Conservation (phyloP, 1,140 invertebrate genomes). For the Brachionus paranguensis region DNA sequence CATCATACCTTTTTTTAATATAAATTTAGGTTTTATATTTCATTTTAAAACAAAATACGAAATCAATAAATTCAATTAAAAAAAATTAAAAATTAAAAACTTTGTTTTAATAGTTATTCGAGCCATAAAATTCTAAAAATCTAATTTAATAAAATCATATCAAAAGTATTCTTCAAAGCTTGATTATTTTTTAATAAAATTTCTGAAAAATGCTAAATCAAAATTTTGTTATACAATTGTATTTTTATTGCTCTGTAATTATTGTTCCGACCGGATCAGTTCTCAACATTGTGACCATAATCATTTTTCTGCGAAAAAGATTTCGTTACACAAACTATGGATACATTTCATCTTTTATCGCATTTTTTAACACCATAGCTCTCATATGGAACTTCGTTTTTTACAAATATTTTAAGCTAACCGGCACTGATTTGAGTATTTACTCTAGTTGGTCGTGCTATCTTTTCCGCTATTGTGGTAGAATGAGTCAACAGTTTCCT, state of each 20-base stretch:
- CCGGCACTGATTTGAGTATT: conserved; percentile 7
- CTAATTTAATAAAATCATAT: too few species aligned
- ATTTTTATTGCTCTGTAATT: neutral
- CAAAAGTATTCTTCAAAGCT: neutral
- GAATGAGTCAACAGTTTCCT: neutral
- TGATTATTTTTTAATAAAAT: neutral
- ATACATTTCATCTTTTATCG: neutral
- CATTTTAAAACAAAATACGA: too few species aligned
- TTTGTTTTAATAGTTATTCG: neutral
- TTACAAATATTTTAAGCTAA: neutral
- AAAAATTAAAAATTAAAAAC: neutral
- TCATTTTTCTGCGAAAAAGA: neutral
- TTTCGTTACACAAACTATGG: conserved; percentile 7
- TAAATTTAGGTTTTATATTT: too few species aligned
- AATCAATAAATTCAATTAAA: neutral
- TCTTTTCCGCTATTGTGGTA: neutral
- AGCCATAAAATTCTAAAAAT: neutral
- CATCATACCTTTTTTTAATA: too few species aligned
- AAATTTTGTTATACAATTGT: neutral
- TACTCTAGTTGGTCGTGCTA: neutral
- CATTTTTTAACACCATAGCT: neutral
- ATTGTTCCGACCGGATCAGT: neutral
- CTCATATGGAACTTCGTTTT: neutral
- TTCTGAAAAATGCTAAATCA: neutral
- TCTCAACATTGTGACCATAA: neutral